Percentiles rank a stretch among this genome's conserved stretches.
These are phyloP conservation scores for Carterocephalus palaemon DNA, from an alignment of 2,888 invertebrate genomes.

Conservation along the genomic window DNA sequence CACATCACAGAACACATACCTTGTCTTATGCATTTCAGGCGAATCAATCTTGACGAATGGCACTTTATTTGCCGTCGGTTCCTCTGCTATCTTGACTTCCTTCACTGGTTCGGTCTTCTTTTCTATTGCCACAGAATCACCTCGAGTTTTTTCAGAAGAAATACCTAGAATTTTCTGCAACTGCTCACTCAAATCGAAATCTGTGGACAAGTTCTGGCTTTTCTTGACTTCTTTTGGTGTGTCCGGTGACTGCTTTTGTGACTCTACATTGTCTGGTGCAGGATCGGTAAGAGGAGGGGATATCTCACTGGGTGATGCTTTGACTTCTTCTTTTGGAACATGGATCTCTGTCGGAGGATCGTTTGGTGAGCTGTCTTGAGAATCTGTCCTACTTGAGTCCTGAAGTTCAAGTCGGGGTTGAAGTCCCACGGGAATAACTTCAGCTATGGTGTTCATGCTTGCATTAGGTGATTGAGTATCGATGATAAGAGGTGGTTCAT, in stretches of 20 bases:
- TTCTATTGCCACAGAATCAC: slow-evolving; percentile 49
- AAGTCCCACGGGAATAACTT: slow-evolving; percentile 65
- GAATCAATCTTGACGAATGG: slow-evolving; percentile 75
- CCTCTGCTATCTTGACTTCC: slow-evolving; percentile 67
- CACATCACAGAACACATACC: slow-evolving; percentile 40
- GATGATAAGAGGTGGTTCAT: slow-evolving; percentile 71
- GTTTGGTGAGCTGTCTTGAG: slow-evolving; percentile 65
- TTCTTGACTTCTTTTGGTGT: slow-evolving; percentile 71
- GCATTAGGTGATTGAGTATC: slow-evolving; percentile 67
- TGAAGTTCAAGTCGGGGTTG: slow-evolving; percentile 62
- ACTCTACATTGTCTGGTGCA: slow-evolving; percentile 53
- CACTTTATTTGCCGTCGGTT: slow-evolving; percentile 49
- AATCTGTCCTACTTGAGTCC: slow-evolving; percentile 54
- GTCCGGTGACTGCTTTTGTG: slow-evolving; percentile 67
- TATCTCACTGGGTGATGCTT: slow-evolving; percentile 69
- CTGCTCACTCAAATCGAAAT: slow-evolving; percentile 73
- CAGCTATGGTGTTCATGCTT: slow-evolving; percentile 71
- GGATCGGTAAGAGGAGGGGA: slow-evolving; percentile 64
- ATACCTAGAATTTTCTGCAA: slow-evolving; percentile 74
- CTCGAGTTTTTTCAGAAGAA: slow-evolving; percentile 67
- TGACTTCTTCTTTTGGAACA: slow-evolving; percentile 58
- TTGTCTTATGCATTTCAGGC: slow-evolving; percentile 63
- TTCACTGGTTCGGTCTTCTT: slow-evolving; percentile 59
- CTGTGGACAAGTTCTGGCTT: slow-evolving; percentile 72
- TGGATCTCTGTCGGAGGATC: slow-evolving; percentile 73